Conservation (phyloP, 35 echinoderm and acorn worm genomes). For the Diadema setosum region DNA sequence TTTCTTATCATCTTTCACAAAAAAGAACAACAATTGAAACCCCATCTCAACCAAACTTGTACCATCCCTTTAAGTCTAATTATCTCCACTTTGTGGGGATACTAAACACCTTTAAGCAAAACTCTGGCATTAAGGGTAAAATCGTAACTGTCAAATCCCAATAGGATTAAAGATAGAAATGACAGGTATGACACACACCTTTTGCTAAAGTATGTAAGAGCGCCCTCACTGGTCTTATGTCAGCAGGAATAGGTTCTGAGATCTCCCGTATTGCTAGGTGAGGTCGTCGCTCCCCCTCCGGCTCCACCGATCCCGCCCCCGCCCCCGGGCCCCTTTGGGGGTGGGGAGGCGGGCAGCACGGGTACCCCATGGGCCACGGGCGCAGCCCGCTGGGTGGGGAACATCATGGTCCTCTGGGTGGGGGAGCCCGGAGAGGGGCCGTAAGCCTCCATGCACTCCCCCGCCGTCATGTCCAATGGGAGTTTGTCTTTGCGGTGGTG, state of each 20-base stretch:
- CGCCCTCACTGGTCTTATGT: conserved; percentile 8
- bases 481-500: conserved; percentile 69
- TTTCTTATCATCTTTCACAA: no score
- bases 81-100: not conserved
- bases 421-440: conserved; percentile 66
- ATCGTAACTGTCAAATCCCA: not conserved
- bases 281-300: not conserved
- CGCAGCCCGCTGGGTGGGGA: conserved; percentile 41
- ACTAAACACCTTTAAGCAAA: not conserved
- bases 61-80: no score
- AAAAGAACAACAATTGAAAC: no score
- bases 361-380: not conserved
- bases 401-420: conserved; percentile 38
- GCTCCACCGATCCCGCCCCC: not conserved
- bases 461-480: conserved; percentile 45
- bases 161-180: not conserved
- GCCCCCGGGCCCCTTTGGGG: not conserved
- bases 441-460: conserved; percentile 34
- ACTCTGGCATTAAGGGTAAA: not conserved
- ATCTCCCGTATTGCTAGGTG: conserved; percentile 39
- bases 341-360: not conserved
- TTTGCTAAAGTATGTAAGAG: not conserved
- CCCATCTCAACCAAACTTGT: no score
- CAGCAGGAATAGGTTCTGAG: conserved; percentile 92
- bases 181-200: not conserved